Base-by-base conservation (phyloP, 2,797 vertebrate species). In the Ctenopoma multispine region DNA sequence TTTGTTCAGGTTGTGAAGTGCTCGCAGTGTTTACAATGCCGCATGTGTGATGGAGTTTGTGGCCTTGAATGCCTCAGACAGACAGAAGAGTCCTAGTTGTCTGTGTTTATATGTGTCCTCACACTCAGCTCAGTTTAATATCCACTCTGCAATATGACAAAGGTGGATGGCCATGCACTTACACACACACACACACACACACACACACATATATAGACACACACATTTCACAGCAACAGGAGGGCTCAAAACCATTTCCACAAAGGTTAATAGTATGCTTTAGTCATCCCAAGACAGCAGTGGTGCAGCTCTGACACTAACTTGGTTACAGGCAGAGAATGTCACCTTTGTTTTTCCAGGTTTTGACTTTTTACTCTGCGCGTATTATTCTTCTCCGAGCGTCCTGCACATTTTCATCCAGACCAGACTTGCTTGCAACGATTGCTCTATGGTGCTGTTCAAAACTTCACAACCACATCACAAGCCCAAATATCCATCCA, bases 231-330 rank as follows among this genome's bases (percentile, higher is more conserved):
- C 60, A 63, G 64, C 47, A 55, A 73, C 7, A 5, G 27, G 59
- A 82, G 67, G 61, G 43, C 71, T 65, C 54, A 20, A 23, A 80
- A 75, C 20, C 53, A 58, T 84, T 78, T 84, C 71, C 56, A 60
- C 79, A 89, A 92, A 92, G 91, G 88, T 92, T 90, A 91, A 92
- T 83, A 48, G 56, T 83, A 82, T 87, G 76, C 75, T 83, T 85
- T 79, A 82, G 70, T 85, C 78, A 72, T 85, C 75, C 57, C 68
- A 63, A 69, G 57, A 72, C 44, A 65, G 73, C 59, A 72, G 14
- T 29, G 38, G 44, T 63, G 75, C 73, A 29, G 68, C 71, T 85
- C 75, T 79, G 67, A 81, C 68, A 38, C 77, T 68, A 77, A 83
- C 77, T 63, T 72, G 61, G 82, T 84, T 79, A 74, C 58, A 69